Conservation (phyloP, 2,113 vertebrate genomes). For the Zonotrichia leucophrys region DNA sequence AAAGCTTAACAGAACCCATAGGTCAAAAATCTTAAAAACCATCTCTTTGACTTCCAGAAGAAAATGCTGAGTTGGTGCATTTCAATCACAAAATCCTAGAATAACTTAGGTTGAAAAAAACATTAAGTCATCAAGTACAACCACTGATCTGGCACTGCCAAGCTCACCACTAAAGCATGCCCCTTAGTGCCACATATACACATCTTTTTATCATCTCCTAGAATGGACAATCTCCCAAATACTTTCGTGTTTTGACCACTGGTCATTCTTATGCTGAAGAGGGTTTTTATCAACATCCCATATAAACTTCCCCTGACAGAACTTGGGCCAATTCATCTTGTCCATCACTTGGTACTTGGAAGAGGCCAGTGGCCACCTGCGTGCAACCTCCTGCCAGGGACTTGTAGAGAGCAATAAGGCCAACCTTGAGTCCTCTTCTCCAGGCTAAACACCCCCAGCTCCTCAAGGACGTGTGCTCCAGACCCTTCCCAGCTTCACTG, state of each 20-base stretch:
- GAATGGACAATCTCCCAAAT: background rate
- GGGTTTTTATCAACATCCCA: background rate
- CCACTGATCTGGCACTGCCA: background rate
- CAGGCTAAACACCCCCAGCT: background rate
- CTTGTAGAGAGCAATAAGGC: background rate
- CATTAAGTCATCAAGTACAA: background rate
- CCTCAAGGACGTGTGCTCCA: background rate
- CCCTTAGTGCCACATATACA: too few species aligned
- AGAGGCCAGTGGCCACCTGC: background rate
- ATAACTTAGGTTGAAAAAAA: background rate
- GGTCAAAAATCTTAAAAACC: background rate
- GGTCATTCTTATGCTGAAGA: background rate
- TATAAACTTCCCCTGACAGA: background rate
- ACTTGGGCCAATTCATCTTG: background rate
- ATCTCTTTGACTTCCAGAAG: background rate
- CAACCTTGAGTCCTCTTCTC: background rate
- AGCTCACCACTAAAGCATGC: background rate
- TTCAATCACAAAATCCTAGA: background rate
- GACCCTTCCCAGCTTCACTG: background rate
- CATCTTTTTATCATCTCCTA: background rate
- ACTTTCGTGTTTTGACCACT: background rate
- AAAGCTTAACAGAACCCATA: background rate
- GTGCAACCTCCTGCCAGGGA: background rate
- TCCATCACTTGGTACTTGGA: too few species aligned
- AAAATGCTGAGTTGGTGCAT: background rate